phyloP scores from a whole-genome alignment of 2,888 invertebrate genomes.

The Suillia variegata region DNA sequence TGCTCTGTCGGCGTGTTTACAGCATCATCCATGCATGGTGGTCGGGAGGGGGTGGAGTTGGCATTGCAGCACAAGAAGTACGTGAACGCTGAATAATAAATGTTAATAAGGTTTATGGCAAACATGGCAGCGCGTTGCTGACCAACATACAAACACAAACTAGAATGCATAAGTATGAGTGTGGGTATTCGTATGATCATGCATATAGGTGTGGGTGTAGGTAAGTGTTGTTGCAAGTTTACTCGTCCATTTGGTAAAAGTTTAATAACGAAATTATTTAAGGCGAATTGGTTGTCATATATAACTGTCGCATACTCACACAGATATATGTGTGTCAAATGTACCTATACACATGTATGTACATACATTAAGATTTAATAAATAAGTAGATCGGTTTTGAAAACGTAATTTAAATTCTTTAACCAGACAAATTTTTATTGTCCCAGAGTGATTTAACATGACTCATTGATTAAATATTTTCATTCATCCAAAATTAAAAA shows the following conservation, averaged over 20 bases:
- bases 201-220: neutral
- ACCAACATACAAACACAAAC: conserved; percentile 12
- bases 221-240: conserved; percentile 11
- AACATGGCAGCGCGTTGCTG: conserved; percentile 13
- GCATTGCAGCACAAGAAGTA: no score
- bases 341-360: neutral
- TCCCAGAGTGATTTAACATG: no score
- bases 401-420: no score
- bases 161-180: neutral
- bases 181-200: no score
- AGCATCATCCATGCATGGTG: no score
- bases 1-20: neutral
- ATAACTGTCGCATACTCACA: conserved; percentile 36
- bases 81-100: conserved; percentile 48
- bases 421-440: no score
- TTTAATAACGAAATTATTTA: conserved; percentile 48
- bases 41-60: no score
- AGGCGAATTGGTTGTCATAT: conserved; percentile 47
- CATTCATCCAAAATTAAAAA: no score
- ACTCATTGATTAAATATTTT: no score
- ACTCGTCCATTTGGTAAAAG: conserved; percentile 30
- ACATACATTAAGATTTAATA: neutral
- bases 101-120: conserved; percentile 51
- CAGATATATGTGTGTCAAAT: conserved; percentile 1
- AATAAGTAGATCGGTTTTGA: no score